Evolutionary conservation across 1,140 invertebrate genomes (phyloP).

Genomic region (Cyclina sinensis): DNA sequence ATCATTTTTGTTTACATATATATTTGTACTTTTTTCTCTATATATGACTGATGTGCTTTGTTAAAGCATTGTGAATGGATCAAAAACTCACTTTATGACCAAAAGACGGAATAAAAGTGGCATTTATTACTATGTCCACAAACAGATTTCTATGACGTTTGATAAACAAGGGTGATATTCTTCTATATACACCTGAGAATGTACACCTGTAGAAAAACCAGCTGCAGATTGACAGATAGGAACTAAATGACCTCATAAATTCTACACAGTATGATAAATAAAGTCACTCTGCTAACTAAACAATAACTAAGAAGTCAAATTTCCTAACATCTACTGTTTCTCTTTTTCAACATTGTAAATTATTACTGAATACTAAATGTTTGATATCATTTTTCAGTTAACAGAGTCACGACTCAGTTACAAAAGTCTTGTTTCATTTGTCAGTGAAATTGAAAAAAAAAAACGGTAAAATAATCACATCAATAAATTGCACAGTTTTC

Average conservation of each 20-base stretch:
- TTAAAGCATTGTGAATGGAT: background rate
- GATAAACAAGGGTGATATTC: background rate
- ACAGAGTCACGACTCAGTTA: too few relatives aligned
- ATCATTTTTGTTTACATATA: too few relatives aligned
- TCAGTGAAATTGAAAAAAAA: too few relatives aligned
- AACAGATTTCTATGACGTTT: conserved; percentile 7
- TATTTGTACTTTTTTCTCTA: background rate
- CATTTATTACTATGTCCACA: background rate
- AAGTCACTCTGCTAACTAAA: too few relatives aligned
- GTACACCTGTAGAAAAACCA: conserved; percentile 17
- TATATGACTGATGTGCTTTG: conserved; percentile 30
- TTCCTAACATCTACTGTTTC: too few relatives aligned
- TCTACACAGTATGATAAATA: background rate
- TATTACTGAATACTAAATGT: too few relatives aligned
- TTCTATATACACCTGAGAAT: background rate
- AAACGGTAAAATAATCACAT: too few relatives aligned
- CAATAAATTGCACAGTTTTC: too few relatives aligned
- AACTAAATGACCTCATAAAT: background rate
- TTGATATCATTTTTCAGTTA: too few relatives aligned
- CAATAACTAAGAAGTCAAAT: too few relatives aligned
- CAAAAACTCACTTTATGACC: conserved; percentile 6
- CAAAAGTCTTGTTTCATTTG: too few relatives aligned
- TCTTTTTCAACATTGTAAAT: too few relatives aligned
- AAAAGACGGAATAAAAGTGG: conserved; percentile 20
- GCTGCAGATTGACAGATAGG: background rate